Evolutionary conservation across 2,113 vertebrate species (phyloP), one percentile per base, ranked within the genome.

Genomic region (Eupsittula cactorum): DNA sequence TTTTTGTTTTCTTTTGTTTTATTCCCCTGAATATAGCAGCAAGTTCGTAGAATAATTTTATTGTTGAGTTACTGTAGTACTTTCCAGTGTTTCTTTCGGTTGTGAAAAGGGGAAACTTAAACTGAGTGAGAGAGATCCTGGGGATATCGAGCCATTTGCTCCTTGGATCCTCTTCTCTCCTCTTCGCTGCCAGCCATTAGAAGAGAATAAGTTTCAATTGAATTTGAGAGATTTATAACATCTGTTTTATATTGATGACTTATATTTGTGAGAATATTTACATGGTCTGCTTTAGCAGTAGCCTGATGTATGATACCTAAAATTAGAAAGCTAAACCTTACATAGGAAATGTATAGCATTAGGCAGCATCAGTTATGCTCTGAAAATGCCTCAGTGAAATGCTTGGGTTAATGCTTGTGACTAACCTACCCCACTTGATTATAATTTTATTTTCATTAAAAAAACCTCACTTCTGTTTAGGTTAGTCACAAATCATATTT

Each of bases 301-400:
- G 67, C 37, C 39, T 57, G 20, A 21, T 47, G 11, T 33, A 2
- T 35, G 42, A 41, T 65, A 55, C 35, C 29, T 73, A 27, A 46
- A 68, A 37, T 37, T 42, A 29, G 60, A 82, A 78, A 41, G 33
- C 35, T 68, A 41, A 65, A 60, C 42, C n/a, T 79, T 76, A 19
- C 0, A 0, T 33, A 52, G 68, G 53, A 67, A 77, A 70, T 63
- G 7, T 0, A 7, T 9, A 25, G 25, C 7, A 3, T 67, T 71
- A 67, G 64, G 42, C 23, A 74, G 20, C 12, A 18, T 42, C 4
- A 5, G 27, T 83, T 25, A 16, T 27, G n/a, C 25, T 88, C 68
- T 93, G 90, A 67, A 74, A 65, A 47, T 46, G 35, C 33, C 50
- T 82, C 20, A 14, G n/a, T 44, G 76, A 52, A 81, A 42, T 63